These are phyloP conservation scores for Hyla sarda DNA, from an alignment of 2,113 vertebrate species.

Conservation along the genomic window DNA sequence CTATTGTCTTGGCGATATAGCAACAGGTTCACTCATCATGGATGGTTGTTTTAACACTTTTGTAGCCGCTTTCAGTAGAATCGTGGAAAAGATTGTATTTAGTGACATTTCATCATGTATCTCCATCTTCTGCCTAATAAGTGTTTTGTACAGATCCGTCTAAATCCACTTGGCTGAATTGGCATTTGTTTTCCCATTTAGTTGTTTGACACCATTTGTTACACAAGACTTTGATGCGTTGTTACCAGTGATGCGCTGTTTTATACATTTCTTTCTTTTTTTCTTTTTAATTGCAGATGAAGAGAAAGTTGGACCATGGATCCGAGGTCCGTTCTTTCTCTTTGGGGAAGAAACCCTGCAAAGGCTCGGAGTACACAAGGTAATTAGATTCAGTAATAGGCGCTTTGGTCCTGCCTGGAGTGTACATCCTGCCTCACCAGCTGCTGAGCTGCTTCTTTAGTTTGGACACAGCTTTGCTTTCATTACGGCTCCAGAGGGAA, in stretches of 20 bases:
- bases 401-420: constrained; percentile 62
- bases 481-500: constrained; percentile 58
- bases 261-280: constrained; percentile 49
- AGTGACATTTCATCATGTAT: not conserved
- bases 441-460: constrained; percentile 55
- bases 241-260: not conserved
- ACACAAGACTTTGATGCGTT: constrained; percentile 6
- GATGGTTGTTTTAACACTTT: not conserved
- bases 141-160: too few relatives aligned
- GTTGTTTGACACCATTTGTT: constrained; percentile 9
- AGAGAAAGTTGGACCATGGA: constrained; percentile 99
- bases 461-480: constrained; percentile 60
- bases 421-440: constrained; percentile 52
- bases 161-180: not conserved
- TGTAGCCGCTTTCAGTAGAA: not conserved
- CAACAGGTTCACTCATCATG: not conserved
- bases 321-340: constrained; percentile 99
- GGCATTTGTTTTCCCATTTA: not conserved
- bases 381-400: constrained; percentile 72
- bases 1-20: not conserved
- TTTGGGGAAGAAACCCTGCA: constrained; percentile 99
- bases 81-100: not conserved
- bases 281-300: constrained; percentile 88
- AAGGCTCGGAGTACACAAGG: constrained; percentile 97
- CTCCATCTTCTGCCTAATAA: not conserved